A percentile compares a stretch with the other conserved stretches of the same genome.
Evolutionary conservation across 2,888 invertebrate species (phyloP).

Genomic region (Andrena bicolor): DNA sequence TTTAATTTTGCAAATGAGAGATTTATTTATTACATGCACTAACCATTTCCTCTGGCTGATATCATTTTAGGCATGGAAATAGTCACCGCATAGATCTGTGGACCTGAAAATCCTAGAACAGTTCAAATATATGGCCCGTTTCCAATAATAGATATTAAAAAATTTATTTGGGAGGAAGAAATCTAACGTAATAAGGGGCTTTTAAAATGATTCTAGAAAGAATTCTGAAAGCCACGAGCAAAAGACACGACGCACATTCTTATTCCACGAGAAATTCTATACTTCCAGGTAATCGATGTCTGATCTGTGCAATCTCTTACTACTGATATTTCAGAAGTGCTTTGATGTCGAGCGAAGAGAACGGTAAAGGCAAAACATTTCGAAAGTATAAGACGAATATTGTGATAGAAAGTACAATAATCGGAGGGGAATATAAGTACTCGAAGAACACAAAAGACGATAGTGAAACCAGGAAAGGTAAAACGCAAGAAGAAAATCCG

Average conservation of each 20-base stretch:
- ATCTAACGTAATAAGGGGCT: no score
- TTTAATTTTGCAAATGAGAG: no score
- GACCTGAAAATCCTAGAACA: no score
- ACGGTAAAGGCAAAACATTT: neutral
- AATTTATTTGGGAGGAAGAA: no score
- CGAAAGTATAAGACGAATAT: neutral
- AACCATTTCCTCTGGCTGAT: no score
- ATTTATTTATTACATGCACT: no score
- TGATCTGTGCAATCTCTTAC: constrained; percentile 13
- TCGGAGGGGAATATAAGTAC: neutral
- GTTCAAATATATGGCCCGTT: no score
- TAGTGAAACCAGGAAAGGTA: neutral
- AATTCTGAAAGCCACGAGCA: neutral
- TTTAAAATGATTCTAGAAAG: neutral
- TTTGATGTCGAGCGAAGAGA: neutral
- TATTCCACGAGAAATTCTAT: neutral
- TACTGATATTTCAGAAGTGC: constrained; percentile 13
- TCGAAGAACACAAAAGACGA: neutral
- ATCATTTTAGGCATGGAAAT: no score
- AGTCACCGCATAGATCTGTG: no score
- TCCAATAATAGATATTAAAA: no score
- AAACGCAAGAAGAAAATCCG: neutral
- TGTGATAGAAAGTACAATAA: neutral
- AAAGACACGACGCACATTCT: neutral
- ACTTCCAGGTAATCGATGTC: neutral